Conservation (phyloP, 2,113 vertebrate species). For the Nothocercus julius region DNA sequence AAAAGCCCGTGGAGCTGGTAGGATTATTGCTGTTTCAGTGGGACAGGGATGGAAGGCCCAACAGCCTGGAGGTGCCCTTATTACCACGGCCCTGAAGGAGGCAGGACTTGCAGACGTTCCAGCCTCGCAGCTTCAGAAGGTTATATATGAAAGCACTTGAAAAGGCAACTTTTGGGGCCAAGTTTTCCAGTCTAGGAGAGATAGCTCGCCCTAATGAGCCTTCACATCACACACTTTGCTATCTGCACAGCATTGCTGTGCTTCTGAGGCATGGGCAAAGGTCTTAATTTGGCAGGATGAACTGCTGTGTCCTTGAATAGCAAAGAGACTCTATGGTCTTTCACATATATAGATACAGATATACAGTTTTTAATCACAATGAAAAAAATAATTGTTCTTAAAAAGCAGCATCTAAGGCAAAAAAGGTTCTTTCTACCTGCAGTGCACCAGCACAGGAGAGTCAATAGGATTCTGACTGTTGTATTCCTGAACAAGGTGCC, state of each 20-base stretch:
- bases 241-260: fast-evolving
- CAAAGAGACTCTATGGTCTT: not conserved
- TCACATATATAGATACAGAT: not conserved
- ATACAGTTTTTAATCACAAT: not conserved
- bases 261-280: not conserved
- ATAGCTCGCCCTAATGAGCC: not conserved
- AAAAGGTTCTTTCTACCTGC: constrained; percentile 82
- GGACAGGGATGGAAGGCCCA: not conserved
- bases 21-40: not conserved
- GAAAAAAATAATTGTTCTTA: not conserved
- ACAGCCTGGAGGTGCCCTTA: not conserved
- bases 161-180: not conserved
- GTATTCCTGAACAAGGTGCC: constrained; percentile 91
- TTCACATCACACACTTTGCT: not conserved
- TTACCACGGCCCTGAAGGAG: not conserved
- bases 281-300: not conserved
- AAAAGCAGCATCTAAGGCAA: not conserved
- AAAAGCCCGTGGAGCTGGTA: not conserved
- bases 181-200: not conserved
- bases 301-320: not conserved
- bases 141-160: not conserved
- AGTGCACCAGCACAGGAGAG: constrained; percentile 91
- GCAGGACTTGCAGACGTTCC: not conserved
- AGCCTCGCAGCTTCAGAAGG: not conserved
- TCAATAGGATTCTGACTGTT: constrained; percentile 84